phyloP scores from a whole-genome alignment of 2,113 vertebrate genomes.

The Pygoscelis adeliae region DNA sequence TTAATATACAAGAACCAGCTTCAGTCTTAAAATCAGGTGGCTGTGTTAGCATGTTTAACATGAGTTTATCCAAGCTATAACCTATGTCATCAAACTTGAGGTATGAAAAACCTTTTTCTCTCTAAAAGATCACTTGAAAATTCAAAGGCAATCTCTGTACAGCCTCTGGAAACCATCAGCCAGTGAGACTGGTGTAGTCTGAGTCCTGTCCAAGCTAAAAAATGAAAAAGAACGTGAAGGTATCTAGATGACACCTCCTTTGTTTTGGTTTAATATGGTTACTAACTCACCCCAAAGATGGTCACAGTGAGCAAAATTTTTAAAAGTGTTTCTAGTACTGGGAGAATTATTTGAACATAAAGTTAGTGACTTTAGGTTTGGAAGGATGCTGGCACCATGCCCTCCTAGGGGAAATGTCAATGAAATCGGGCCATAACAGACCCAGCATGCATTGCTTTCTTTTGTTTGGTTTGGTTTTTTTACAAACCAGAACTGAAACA shows the following conservation, averaged over 20 bases:
- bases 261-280: neutral
- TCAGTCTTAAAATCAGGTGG: neutral
- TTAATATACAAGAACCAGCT: neutral
- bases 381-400: neutral
- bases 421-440: neutral
- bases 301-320: neutral
- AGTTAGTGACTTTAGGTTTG: neutral
- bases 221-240: neutral
- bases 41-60: neutral
- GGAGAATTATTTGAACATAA: neutral
- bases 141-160: neutral
- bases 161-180: neutral
- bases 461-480: neutral
- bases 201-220: neutral
- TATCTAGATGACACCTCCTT: neutral
- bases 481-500: neutral
- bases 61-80: neutral
- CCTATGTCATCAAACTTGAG: neutral
- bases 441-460: neutral
- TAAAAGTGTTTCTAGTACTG: neutral
- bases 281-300: neutral
- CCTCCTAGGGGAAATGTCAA: neutral
- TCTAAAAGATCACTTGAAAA: neutral
- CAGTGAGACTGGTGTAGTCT: rapidly evolving
- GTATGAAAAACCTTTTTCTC: neutral